phyloP scores from a whole-genome alignment of 2,888 invertebrate genomes.

The Argyresthia goedartella region DNA sequence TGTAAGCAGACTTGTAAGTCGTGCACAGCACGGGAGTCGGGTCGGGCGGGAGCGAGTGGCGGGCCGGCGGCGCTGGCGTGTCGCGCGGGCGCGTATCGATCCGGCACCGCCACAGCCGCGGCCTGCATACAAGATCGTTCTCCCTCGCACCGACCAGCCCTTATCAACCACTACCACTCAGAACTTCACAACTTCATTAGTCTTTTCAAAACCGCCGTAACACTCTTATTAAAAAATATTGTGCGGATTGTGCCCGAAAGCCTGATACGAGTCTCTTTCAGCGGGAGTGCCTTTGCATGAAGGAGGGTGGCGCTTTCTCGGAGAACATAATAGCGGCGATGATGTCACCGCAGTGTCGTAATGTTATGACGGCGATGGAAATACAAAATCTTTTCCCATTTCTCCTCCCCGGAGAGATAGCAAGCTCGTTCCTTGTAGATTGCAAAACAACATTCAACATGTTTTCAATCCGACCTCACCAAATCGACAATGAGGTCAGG shows the following conservation, averaged over 20 bases:
- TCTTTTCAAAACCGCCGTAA: conserved; percentile 33
- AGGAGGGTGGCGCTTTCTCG: not conserved
- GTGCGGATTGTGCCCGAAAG: no score
- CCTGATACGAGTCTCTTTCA: no score
- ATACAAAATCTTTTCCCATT: conserved; percentile 43
- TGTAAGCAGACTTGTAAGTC: conserved; percentile 40
- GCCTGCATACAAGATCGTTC: conserved; percentile 53
- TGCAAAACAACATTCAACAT: conserved; percentile 28
- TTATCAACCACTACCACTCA: conserved; percentile 44
- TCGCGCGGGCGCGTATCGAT: conserved; percentile 69
- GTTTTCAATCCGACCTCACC: conserved; percentile 26
- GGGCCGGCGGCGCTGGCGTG: conserved; percentile 23
- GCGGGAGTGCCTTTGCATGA: not conserved
- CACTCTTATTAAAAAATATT: not conserved
- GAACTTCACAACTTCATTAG: conserved; percentile 47
- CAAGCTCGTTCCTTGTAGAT: conserved; percentile 39
- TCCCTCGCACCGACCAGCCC: conserved; percentile 32
- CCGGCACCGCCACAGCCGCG: conserved; percentile 44
- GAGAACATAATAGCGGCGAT: conserved; percentile 16
- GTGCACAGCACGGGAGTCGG: conserved; percentile 27
- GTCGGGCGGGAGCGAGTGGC: no score
- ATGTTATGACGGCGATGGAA: conserved; percentile 27
- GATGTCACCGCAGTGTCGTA: conserved; percentile 21
- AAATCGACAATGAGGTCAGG: conserved; percentile 29
- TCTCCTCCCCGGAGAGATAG: conserved; percentile 28